Percentiles rank a stretch among this genome's conserved stretches.
Conservation (phyloP, 2,888 invertebrate species). For the Drosophila greeni region DNA sequence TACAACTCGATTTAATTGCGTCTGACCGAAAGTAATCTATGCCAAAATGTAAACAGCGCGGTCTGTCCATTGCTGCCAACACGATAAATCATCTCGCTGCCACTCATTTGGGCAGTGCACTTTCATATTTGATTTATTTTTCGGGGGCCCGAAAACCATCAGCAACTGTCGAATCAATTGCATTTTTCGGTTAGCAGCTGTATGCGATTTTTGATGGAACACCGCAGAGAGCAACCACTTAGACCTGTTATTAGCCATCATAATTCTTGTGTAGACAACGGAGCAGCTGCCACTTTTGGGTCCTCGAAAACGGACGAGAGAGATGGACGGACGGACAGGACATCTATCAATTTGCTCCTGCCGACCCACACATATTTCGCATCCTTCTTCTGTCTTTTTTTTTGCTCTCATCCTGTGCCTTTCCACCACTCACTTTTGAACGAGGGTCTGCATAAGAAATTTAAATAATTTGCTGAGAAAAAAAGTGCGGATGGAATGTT, state of each 20-base stretch:
- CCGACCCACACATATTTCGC: slow-evolving; percentile 24
- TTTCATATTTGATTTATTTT: slow-evolving; percentile 31
- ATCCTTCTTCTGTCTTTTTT: slow-evolving; percentile 1
- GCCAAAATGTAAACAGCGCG: slow-evolving; percentile 38
- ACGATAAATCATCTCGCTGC: slow-evolving; percentile 28
- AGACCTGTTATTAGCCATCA: slow-evolving; percentile 44
- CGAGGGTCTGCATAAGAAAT: slow-evolving; percentile 47
- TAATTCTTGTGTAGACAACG: slow-evolving; percentile 41
- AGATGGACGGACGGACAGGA: slow-evolving; percentile 23
- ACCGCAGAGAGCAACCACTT: slow-evolving; percentile 35
- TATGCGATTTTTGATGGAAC: slow-evolving; percentile 40
- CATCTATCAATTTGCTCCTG: slow-evolving; percentile 45
- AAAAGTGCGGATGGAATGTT: slow-evolving; percentile 3
- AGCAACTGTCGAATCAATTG: slow-evolving; percentile 43
- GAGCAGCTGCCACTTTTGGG: slow-evolving; percentile 39
- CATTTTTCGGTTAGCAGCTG: slow-evolving; percentile 50
- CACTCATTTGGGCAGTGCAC: slow-evolving; percentile 20
- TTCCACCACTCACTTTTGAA: slow-evolving; percentile 29
- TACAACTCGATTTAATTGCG: slow-evolving; percentile 50
- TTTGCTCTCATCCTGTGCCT: slow-evolving; percentile 12
- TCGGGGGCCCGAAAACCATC: slow-evolving; percentile 15
- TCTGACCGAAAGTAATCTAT: slow-evolving; percentile 35
- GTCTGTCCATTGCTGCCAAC: slow-evolving; percentile 9
- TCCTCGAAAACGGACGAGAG: slow-evolving; percentile 13
- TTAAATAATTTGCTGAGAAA: slow-evolving; percentile 38